These are phyloP conservation scores for Knipowitschia caucasica DNA, from an alignment of 2,797 vertebrate species.

Conservation along the genomic window DNA sequence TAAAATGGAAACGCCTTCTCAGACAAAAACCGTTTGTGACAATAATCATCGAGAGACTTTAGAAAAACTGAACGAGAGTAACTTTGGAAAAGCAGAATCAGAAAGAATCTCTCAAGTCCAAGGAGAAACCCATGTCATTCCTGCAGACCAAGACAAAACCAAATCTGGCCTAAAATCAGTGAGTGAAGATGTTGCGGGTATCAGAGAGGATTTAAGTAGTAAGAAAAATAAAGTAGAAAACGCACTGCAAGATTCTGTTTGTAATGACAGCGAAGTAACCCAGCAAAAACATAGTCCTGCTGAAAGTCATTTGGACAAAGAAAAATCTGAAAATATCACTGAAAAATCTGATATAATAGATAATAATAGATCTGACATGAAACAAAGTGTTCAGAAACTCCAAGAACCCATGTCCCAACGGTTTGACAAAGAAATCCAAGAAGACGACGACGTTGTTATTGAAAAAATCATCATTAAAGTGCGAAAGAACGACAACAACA, in stretches of 20 bases:
- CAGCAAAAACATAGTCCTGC: neutral
- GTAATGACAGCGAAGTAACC: neutral
- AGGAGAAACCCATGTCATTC: no score
- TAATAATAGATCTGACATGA: neutral
- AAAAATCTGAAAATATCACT: neutral
- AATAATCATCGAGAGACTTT: neutral
- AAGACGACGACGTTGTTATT: neutral
- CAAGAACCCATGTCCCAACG: conserved; percentile 5
- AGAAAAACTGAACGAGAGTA: neutral
- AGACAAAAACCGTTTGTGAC: neutral
- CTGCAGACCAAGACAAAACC: conserved; percentile 10
- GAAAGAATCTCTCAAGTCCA: no score
- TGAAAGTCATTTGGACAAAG: neutral
- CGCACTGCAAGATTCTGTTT: neutral
- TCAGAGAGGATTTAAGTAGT: neutral
- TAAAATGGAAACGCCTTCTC: neutral
- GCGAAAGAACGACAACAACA: conserved; percentile 1
- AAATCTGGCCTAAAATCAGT: neutral
- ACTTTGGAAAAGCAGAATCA: neutral
- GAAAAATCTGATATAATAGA: neutral
- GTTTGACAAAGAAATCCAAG: conserved; percentile 6
- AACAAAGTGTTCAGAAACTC: conserved; percentile 16
- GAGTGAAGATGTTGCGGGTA: neutral
- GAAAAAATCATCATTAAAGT: conserved; percentile 1
- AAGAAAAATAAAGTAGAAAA: neutral